A percentile compares a stretch with the other conserved stretches of the same genome.
These are phyloP conservation scores for Synergus japonicus DNA, from an alignment of 2,888 invertebrate species.

Conservation along the genomic window DNA sequence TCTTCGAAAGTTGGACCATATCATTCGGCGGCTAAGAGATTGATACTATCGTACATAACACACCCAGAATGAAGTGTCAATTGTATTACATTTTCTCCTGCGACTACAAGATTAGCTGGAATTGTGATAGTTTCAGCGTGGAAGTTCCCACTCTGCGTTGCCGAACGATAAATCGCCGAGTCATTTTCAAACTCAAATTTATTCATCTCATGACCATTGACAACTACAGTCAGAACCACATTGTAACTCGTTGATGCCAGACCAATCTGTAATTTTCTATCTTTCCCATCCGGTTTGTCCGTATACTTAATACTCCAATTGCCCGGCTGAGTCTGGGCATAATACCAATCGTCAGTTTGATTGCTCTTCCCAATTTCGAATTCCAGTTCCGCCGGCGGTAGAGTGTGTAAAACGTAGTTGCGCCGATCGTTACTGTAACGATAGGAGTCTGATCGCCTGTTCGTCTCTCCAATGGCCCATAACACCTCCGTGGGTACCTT, in stretches of 20 bases:
- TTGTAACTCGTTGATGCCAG: background rate
- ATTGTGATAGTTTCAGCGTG: background rate
- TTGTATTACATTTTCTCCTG: background rate
- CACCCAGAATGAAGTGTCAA: background rate
- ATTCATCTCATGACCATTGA: background rate
- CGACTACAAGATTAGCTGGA: background rate
- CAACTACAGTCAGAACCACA: background rate
- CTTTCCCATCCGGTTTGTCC: background rate
- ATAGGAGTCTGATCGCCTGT: background rate
- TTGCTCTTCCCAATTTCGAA: background rate
- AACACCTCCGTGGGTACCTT: background rate
- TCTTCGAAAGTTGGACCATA: no score
- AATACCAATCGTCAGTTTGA: background rate
- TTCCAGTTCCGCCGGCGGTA: background rate
- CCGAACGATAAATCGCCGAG: background rate
- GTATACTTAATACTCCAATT: background rate
- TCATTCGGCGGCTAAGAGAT: background rate
- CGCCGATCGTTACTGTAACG: background rate
- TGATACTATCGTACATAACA: background rate
- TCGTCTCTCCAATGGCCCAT: background rate
- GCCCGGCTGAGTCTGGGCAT: background rate
- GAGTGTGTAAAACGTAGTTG: background rate
- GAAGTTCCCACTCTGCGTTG: background rate
- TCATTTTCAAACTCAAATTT: background rate
- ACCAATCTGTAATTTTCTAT: background rate